Base-by-base conservation (phyloP, 2,888 invertebrate species). In the Nebria brevicollis region DNA sequence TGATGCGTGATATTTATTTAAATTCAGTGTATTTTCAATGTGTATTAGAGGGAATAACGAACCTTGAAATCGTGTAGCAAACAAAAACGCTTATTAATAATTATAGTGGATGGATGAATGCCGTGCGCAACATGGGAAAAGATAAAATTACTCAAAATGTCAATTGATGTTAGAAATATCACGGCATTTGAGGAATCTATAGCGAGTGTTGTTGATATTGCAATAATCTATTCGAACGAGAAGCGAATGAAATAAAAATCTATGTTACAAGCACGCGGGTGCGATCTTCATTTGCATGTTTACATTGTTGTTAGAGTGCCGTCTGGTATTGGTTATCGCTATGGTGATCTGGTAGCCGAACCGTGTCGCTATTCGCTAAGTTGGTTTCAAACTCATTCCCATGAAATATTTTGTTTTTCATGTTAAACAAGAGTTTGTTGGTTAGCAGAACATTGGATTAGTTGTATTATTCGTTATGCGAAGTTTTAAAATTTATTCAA, bases 151-250 rank as follows among this genome's bases (percentile, higher is more conserved):
- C 4, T 25, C 25, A 34, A 70, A 70, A 70, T 70, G 70, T 70
- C 70, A 70, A 70, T 70, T 70, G 25, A 70, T 34, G 34, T 13
- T 25, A 70, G 66, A 70, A 70, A 70, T 70, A 34, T 25, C 70
- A 70, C 70, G 70, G 70, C 70, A 70, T 70, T 70, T 70, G 34
- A 70, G 26, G 34, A 70, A 70, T 70, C 26, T 25, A 70, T 54
- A 70, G 34, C 66, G 66, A 15, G 66, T 13, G 70, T 25, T 15
- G 25, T 25, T 70, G 25, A 11, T 34, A 70, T 70, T 54, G 54
- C 54, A 54, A 54, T 54, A 54, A 54, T 54, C n/a, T n/a, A n/a
- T n/a, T n/a, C n/a, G 1, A 11, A 54, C 11, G 34, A 54, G 10
- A 54, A 54, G 2, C 54, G 54, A 54, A 54, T 54, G 54, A 54